Evolutionary conservation across 1,140 invertebrate genomes (phyloP).

Genomic region (Oedothorax gibbosus): DNA sequence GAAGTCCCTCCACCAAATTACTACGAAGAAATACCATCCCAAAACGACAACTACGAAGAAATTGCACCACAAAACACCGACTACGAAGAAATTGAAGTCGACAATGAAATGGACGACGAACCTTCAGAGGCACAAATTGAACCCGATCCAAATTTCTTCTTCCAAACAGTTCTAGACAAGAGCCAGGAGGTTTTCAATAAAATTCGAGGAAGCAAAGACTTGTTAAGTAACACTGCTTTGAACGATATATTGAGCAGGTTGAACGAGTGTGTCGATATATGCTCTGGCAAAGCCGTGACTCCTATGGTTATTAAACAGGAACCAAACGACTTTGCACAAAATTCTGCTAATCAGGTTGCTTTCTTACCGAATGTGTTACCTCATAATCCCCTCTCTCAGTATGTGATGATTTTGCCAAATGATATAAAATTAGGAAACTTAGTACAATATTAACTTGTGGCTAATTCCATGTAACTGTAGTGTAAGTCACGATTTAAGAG

Average conservation of each 20-base stretch:
- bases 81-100: not conserved
- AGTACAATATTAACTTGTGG: too few species aligned
- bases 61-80: not conserved
- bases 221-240: not conserved
- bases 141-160: not conserved
- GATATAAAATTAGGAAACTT: too few species aligned
- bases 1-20: not conserved
- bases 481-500: too few species aligned
- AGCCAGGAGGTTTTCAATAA: conserved; percentile 16
- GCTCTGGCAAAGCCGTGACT: conserved; percentile 7
- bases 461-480: too few species aligned
- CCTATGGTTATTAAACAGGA: too few species aligned
- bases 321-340: too few species aligned
- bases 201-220: conserved; percentile 18
- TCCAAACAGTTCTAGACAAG: not conserved
- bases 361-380: too few species aligned
- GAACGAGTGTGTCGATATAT: conserved; percentile 51
- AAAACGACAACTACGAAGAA: not conserved
- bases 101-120: not conserved
- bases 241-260: conserved; percentile 13
- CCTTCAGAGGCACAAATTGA: not conserved
- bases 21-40: not conserved
- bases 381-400: too few species aligned
- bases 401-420: too few species aligned
- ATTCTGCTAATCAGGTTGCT: too few species aligned